Base-by-base conservation (phyloP, 2,113 vertebrate genomes). In the Bambusicola thoracicus region DNA sequence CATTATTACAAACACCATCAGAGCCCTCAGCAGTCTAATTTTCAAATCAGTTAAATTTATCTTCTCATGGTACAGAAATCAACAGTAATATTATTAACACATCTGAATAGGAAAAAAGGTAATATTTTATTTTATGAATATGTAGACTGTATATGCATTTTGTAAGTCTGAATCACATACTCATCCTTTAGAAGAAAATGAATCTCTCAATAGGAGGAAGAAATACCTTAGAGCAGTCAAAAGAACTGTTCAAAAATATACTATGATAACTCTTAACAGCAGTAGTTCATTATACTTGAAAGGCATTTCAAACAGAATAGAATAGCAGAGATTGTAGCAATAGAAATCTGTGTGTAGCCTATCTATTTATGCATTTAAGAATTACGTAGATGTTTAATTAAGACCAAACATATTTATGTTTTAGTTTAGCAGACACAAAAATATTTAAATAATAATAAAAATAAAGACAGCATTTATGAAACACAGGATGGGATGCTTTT, bases 221-320 rank as follows among this genome's bases (percentile, higher is more conserved):
- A 61, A 76, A 87, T 89, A 90, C 56, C 68, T 90, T 46, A 85
- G 1, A 5, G 72, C 22, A 90, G 61, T 49, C 75, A 74, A 85
- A 91, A 76, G 48, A 85, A 73, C 20, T 48, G 49, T 62, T 90
- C 25, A 92, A 66, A 95, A 94, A 68, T 48, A 75, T 30, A 72
- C 72, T 75, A 84, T 51, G 76, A 17, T 88, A 87, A 78, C 73
- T 86, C 79, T 72, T 84, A 78, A 44, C 43, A 90, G 65, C 29
- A 81, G 88, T 51, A 93, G n/a, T 48, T 92, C 51, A 65, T 79
- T 93, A 75, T 19, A 56, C 38, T 82, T 92, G 43, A 87, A 85
- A 87, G 8, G 13, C 89, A 81, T 75, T 95, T 94, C 41, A 95
- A 75, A 90, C 8, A 83, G 32, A 72, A 86, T 38, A 27, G 55